A percentile compares a stretch with the other conserved stretches of the same genome.
Evolutionary conservation across 1,140 invertebrate species (phyloP).

Genomic region (Drosophila parabipectinata): DNA sequence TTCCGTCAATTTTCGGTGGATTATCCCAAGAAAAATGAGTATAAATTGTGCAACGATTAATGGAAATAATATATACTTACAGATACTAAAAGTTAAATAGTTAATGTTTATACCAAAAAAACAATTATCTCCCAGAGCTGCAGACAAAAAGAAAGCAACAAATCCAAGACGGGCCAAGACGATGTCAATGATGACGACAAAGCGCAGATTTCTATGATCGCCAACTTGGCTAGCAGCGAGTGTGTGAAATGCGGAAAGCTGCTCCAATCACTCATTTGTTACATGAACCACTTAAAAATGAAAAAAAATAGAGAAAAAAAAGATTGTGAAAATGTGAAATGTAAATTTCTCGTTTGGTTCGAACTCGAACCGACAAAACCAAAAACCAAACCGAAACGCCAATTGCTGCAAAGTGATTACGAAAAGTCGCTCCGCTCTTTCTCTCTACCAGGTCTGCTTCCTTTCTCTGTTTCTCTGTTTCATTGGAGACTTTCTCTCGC

Average conservation of each 20-base stretch:
- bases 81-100: too few species aligned
- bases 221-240: background rate
- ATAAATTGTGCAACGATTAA: slow-evolving; percentile 28
- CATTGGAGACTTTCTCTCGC: slow-evolving; percentile 32
- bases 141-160: slow-evolving; percentile 39
- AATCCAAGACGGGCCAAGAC: slow-evolving; percentile 36
- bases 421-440: slow-evolving; percentile 56
- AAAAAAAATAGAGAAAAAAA: slow-evolving; percentile 27
- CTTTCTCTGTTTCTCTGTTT: background rate
- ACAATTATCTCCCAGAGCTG: slow-evolving; percentile 36
- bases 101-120: background rate
- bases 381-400: slow-evolving; percentile 66
- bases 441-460: slow-evolving; percentile 9
- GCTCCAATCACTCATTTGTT: slow-evolving; percentile 73
- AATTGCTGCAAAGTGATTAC: slow-evolving; percentile 80
- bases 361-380: slow-evolving; percentile 33
- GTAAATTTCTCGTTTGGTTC: slow-evolving; percentile 67
- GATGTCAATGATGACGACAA: slow-evolving; percentile 58
- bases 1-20: slow-evolving; percentile 5
- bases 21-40: slow-evolving; percentile 21
- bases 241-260: slow-evolving; percentile 76
- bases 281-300: slow-evolving; percentile 46
- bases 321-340: slow-evolving; percentile 80
- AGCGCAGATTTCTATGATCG: slow-evolving; percentile 61
- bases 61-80: background rate